phyloP scores from a whole-genome alignment of 2,797 vertebrate genomes.

The Oryzias sinensis region DNA sequence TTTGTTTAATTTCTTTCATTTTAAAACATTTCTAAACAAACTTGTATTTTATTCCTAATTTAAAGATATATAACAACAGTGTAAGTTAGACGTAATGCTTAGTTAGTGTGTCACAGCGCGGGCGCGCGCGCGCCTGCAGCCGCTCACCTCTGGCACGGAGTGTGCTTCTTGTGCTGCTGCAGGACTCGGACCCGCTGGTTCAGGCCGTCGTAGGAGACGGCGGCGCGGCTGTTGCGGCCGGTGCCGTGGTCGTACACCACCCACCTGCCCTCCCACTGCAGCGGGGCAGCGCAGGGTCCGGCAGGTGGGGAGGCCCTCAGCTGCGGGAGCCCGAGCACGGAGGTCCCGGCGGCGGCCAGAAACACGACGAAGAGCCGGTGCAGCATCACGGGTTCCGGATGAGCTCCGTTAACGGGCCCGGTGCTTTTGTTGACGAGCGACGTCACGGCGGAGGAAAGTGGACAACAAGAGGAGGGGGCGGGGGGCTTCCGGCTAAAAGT shows the following conservation, averaged over 20 bases:
- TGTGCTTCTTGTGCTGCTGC: slow-evolving; percentile 88
- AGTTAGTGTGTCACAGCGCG: no score
- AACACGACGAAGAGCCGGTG: slow-evolving; percentile 16
- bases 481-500: not conserved
- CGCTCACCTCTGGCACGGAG: slow-evolving; percentile 89
- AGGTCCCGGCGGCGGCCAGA: slow-evolving; percentile 29
- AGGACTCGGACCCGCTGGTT: slow-evolving; percentile 84
- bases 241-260: slow-evolving; percentile 84
- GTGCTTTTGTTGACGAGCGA: not conserved
- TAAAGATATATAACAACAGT: no score
- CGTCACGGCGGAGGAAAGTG: not conserved
- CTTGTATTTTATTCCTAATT: no score
- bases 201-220: slow-evolving; percentile 85
- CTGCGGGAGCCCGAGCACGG: slow-evolving; percentile 14
- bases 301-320: not conserved
- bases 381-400: not conserved
- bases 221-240: slow-evolving; percentile 84
- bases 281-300: slow-evolving; percentile 85
- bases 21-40: no score
- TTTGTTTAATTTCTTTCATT: no score
- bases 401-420: not conserved
- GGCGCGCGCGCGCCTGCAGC: not conserved
- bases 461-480: no score
- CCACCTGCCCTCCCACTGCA: slow-evolving; percentile 90
- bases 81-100: no score